phyloP scores from a whole-genome alignment of 35 echinoderm and acorn worm genomes.

The Stichopus chloronotus region DNA sequence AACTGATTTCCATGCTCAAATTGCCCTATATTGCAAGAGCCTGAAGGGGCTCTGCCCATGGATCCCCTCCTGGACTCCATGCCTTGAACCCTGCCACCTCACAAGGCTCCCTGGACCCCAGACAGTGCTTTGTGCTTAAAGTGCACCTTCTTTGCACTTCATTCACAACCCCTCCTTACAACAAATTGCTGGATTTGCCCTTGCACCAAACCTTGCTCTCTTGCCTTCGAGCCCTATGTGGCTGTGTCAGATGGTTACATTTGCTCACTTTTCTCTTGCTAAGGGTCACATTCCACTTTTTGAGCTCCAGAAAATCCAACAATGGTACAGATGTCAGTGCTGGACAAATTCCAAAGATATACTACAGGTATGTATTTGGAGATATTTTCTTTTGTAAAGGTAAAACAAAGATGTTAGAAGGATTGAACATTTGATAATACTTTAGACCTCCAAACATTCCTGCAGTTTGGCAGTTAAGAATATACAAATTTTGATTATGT shows the following conservation, averaged over 20 bases:
- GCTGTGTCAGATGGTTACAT: neutral
- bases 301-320: conserved; percentile 97
- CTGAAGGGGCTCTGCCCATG: too few relatives aligned
- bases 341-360: conserved; percentile 95
- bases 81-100: too few relatives aligned
- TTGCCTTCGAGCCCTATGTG: neutral
- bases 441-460: neutral
- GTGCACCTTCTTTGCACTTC: too few relatives aligned
- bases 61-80: too few relatives aligned
- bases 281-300: conserved; percentile 94
- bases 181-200: too few relatives aligned
- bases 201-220: neutral
- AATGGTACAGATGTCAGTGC: conserved; percentile 99
- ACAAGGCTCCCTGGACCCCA: too few relatives aligned
- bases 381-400: neutral
- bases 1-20: too few relatives aligned
- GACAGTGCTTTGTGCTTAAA: too few relatives aligned
- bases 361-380: conserved; percentile 72
- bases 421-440: neutral
- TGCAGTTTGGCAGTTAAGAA: neutral
- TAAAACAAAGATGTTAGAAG: neutral
- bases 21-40: too few relatives aligned
- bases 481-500: too few relatives aligned
- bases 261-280: conserved; percentile 18
- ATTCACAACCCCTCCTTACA: too few relatives aligned